These are phyloP conservation scores for Chironomus tepperi DNA, from an alignment of 1,140 invertebrate genomes.

Conservation along the genomic window DNA sequence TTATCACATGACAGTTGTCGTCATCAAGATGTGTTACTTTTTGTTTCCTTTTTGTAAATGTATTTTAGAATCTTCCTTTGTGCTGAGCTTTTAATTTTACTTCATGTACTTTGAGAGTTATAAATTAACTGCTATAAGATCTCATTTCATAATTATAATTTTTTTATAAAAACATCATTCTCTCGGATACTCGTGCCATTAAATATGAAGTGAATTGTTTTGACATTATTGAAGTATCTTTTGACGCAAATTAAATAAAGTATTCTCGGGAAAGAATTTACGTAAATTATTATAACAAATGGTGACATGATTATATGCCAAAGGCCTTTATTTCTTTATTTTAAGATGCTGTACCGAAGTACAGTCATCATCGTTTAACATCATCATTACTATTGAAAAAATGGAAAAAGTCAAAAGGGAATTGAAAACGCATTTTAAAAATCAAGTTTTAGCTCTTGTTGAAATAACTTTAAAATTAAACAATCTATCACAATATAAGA, in stretches of 20 bases:
- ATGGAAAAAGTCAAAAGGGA: not conserved
- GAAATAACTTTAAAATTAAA: conserved; percentile 9
- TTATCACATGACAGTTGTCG: conserved; percentile 3
- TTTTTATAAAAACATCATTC: not conserved
- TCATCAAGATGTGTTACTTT: not conserved
- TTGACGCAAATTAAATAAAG: not conserved
- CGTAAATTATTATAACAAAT: too few relatives aligned
- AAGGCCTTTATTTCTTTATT: not conserved
- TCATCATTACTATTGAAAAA: too few relatives aligned
- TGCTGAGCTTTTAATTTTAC: too few relatives aligned
- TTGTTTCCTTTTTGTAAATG: not conserved
- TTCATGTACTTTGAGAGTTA: too few relatives aligned
- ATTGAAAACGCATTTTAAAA: not conserved
- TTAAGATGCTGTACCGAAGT: not conserved
- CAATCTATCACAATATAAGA: conserved; percentile 1
- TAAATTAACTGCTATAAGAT: too few relatives aligned
- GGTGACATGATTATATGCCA: too few relatives aligned
- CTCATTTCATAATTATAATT: too few relatives aligned
- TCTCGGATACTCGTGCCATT: not conserved
- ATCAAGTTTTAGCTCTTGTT: not conserved
- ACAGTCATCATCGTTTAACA: too few relatives aligned
- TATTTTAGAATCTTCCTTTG: too few relatives aligned
- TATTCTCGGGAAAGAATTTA: not conserved
- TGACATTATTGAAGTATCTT: not conserved
- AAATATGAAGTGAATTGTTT: not conserved